Evolutionary conservation across 1,140 invertebrate genomes (phyloP).

Genomic region (Penaeus indicus): DNA sequence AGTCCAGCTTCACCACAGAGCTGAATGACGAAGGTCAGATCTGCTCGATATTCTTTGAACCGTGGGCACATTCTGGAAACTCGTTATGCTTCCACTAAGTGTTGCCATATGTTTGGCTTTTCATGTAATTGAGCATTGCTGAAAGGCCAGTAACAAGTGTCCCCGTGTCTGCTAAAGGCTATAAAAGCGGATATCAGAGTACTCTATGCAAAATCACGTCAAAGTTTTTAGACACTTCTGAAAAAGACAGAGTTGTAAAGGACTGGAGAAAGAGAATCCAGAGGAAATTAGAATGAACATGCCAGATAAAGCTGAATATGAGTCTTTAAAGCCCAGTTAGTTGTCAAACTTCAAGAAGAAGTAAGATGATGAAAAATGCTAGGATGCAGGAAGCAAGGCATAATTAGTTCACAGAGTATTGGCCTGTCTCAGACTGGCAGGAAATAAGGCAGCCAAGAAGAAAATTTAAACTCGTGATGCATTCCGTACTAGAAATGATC

Average conservation of each 20-base stretch:
- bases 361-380: slow-evolving; percentile 35
- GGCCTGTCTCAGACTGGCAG: background rate
- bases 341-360: slow-evolving; percentile 67
- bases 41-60: slow-evolving; percentile 90
- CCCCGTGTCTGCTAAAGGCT: slow-evolving; percentile 87
- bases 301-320: slow-evolving; percentile 68
- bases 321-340: slow-evolving; percentile 70
- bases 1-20: background rate
- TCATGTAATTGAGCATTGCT: slow-evolving; percentile 88
- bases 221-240: slow-evolving; percentile 78
- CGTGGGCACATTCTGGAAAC: slow-evolving; percentile 86
- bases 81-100: slow-evolving; percentile 84
- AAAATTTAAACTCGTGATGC: slow-evolving; percentile 36
- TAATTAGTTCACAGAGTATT: background rate
- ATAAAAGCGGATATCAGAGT: slow-evolving; percentile 80
- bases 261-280: slow-evolving; percentile 72
- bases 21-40: slow-evolving; percentile 76
- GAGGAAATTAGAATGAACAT: slow-evolving; percentile 72
- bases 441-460: background rate
- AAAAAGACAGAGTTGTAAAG: slow-evolving; percentile 74
- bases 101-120: slow-evolving; percentile 91
- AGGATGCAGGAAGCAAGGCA: background rate
- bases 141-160: slow-evolving; percentile 73
- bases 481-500: slow-evolving; percentile 23
- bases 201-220: slow-evolving; percentile 79